Conservation (phyloP, 2,797 vertebrate genomes). For the Dermochelys coriacea region DNA sequence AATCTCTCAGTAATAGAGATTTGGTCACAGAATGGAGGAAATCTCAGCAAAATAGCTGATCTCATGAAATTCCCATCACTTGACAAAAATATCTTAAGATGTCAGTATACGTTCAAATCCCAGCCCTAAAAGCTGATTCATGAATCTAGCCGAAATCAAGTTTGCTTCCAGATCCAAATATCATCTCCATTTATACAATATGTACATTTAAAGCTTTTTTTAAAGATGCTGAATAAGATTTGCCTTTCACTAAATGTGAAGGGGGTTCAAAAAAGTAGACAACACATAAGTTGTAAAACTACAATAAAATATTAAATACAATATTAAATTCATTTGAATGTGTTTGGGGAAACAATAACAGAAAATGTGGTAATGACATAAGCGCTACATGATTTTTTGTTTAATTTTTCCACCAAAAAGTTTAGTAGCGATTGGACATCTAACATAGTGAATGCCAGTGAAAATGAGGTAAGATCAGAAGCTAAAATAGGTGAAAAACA, state of each 20-base stretch:
- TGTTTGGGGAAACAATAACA: not conserved
- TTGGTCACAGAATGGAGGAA: not conserved
- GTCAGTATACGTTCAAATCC: not conserved
- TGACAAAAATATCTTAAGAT: not conserved
- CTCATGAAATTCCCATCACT: not conserved
- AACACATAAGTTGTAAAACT: not conserved
- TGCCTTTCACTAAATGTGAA: not conserved
- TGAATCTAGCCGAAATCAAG: conserved; percentile 3
- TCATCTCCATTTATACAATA: not conserved
- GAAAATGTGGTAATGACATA: not conserved
- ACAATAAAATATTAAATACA: not conserved
- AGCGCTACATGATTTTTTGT: no score
- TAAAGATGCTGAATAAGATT: conserved; percentile 14
- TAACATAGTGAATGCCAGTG: no score
- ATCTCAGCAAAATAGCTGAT: not conserved
- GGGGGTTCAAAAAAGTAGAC: not conserved
- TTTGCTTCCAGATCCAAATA: conserved; percentile 1
- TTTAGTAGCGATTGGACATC: no score
- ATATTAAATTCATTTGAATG: not conserved
- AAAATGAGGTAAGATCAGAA: no score
- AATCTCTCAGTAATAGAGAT: not conserved
- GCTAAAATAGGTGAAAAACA: no score
- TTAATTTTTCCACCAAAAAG: no score
- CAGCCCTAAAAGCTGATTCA: not conserved
- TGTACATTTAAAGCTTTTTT: not conserved